Evolutionary conservation across 23 tunicate genomes (phyloP).

Genomic region (Botrylloides violaceus): DNA sequence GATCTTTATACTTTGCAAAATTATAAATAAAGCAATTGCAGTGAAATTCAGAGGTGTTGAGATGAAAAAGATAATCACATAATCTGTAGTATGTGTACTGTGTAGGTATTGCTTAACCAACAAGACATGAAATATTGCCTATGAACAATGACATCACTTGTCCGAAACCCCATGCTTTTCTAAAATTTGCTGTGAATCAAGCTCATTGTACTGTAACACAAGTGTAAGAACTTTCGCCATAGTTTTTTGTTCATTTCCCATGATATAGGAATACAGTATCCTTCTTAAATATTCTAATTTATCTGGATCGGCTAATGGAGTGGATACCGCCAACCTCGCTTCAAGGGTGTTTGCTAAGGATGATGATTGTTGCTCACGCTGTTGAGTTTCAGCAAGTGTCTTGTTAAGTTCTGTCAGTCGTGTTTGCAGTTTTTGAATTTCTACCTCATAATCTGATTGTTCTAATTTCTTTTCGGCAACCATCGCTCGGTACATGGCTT

Average conservation of each 20-base stretch:
- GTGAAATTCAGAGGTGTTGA: no score
- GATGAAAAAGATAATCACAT: no score
- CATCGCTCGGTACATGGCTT: slow-evolving; percentile 87
- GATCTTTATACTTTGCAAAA: no score
- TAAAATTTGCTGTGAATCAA: slow-evolving; percentile 58
- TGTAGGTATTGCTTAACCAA: no score
- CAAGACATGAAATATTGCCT: no score
- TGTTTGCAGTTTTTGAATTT: slow-evolving; percentile 36
- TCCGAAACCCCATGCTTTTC: slow-evolving; percentile 53
- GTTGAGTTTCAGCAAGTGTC: slow-evolving; percentile 45
- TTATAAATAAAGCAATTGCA: no score
- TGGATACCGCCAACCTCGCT: slow-evolving; percentile 40
- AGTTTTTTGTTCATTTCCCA: slow-evolving; percentile 83
- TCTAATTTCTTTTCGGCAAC: slow-evolving; percentile 80
- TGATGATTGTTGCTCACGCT: slow-evolving; percentile 40
- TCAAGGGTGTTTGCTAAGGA: slow-evolving; percentile 25
- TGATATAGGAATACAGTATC: slow-evolving; percentile 76
- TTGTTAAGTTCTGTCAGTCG: slow-evolving; percentile 75
- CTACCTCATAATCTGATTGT: slow-evolving; percentile 50
- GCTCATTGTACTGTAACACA: slow-evolving; percentile 51
- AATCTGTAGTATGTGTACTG: no score
- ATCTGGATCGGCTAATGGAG: slow-evolving; percentile 81
- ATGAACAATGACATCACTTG: no score
- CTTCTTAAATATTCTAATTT: slow-evolving; percentile 71
- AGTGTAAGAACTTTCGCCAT: slow-evolving; percentile 77